Evolutionary conservation across 2,113 vertebrate genomes (phyloP).

Genomic region (Boulengeromyrus knoepffleri): DNA sequence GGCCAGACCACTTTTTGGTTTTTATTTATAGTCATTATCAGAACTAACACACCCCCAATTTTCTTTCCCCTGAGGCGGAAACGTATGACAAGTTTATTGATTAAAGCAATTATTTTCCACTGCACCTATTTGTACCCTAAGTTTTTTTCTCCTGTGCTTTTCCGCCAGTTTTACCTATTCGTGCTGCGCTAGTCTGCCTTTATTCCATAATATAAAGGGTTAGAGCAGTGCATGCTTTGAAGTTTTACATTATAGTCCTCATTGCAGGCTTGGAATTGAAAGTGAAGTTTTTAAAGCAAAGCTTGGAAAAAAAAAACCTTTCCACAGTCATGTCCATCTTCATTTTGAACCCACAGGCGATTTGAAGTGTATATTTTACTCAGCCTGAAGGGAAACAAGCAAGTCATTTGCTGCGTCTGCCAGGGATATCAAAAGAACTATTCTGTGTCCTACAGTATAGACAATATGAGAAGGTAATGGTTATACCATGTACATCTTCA

Average conservation of each 20-base stretch:
- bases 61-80: background rate
- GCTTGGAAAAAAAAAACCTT: background rate
- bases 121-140: background rate
- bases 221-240: background rate
- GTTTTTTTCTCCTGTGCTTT: background rate
- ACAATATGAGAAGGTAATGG: background rate
- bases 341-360: background rate
- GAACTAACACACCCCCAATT: constrained; percentile 7
- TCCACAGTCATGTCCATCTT: background rate
- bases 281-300: background rate
- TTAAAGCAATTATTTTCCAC: constrained; percentile 17
- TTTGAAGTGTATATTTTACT: background rate
- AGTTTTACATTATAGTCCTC: background rate
- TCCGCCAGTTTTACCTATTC: background rate
- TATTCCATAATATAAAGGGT: background rate
- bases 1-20: constrained; percentile 4
- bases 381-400: background rate
- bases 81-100: constrained; percentile 3
- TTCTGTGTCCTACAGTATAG: background rate
- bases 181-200: background rate
- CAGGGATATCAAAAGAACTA: background rate
- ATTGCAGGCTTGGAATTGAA: background rate
- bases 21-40: constrained; percentile 17
- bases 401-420: background rate
- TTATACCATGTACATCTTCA: background rate